Base-by-base conservation (phyloP, 2,113 vertebrate genomes). In the Lophura nycthemera region DNA sequence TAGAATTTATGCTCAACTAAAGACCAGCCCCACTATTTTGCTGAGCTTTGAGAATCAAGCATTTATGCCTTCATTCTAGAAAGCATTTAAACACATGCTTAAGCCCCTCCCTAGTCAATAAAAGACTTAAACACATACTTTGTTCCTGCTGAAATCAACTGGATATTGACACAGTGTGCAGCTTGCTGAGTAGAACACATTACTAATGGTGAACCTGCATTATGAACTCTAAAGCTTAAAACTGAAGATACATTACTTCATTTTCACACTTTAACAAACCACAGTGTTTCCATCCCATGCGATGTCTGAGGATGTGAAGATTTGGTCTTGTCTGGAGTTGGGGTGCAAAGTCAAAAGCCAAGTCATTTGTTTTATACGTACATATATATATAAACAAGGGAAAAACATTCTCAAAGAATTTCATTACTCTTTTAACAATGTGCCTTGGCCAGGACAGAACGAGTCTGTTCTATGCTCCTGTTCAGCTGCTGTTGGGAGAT, bases 91-190 rank as follows among this genome's bases (percentile, higher is more conserved):
- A 88, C 95, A 92, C 85, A 52, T 80, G 56, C 69, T 86, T 52
- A 91, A 95, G 93, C 89, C 89, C 82, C 87, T 83, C 91, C 85
- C 93, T 52, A 83, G 93, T 97, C 95, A 95, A 96, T 91, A 95
- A 91, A 95, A 88, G 73, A 92, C 89, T 93, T 93, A 94, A 92
- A 94, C 77, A 96, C 86, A 85, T 76, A 89, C 89, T 95, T 89
- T 83, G 60, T 59, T 95, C 71, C 89, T 80, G 63, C 59, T 85
- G 56, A 85, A 91, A 71, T 82, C 94, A 85, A 87, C 91, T 91
- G 56, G 63, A 95, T 92, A 71, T 94, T 83, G 87, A 91, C 84
- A 88, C 45, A 94, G 71, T 45, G 71, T 85, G 91, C 13, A 70
- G 59, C 57, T 88, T 1, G 0, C 91, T 80, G 91, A 88, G 75